A percentile compares a stretch with the other conserved stretches of the same genome.
Evolutionary conservation across 2,797 vertebrate species (phyloP).

Genomic region (Parambassis ranga): DNA sequence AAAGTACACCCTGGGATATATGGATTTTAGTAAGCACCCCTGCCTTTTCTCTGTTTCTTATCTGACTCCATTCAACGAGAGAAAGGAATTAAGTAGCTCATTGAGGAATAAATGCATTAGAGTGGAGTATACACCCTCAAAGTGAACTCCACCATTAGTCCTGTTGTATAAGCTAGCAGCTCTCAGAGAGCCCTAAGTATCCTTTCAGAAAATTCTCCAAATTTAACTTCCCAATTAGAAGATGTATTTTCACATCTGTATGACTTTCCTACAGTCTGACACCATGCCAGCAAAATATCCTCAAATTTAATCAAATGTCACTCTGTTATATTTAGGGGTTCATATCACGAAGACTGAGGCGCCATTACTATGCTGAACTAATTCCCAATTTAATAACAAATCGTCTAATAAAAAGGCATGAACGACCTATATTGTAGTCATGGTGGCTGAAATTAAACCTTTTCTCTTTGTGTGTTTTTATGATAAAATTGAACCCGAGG

Average conservation of each 20-base stretch:
- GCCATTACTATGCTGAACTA: constrained; percentile 54
- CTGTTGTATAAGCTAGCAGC: constrained; percentile 45
- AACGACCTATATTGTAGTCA: constrained; percentile 31
- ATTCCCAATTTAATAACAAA: constrained; percentile 73
- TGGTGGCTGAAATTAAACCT: constrained; percentile 62
- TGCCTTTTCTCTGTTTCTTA: neutral
- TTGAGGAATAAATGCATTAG: constrained; percentile 58
- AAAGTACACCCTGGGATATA: neutral
- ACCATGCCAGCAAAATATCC: neutral
- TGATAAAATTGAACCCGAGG: constrained; percentile 64
- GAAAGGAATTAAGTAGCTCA: constrained; percentile 18
- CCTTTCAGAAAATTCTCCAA: constrained; percentile 19
- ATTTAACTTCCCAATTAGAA: constrained; percentile 18
- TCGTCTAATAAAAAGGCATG: constrained; percentile 54
- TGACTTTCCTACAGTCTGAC: neutral
- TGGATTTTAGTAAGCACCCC: constrained; percentile 5
- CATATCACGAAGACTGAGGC: constrained; percentile 40
- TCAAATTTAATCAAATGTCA: constrained; percentile 43
- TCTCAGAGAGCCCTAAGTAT: constrained; percentile 34
- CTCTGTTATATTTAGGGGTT: constrained; percentile 44
- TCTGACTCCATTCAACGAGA: constrained; percentile 1
- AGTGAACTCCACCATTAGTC: constrained; percentile 65
- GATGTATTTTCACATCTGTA: neutral
- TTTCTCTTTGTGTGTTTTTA: constrained; percentile 59
- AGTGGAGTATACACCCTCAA: constrained; percentile 20